Evolutionary conservation across 2,113 vertebrate species (phyloP).

Genomic region (Regulus satrapa): DNA sequence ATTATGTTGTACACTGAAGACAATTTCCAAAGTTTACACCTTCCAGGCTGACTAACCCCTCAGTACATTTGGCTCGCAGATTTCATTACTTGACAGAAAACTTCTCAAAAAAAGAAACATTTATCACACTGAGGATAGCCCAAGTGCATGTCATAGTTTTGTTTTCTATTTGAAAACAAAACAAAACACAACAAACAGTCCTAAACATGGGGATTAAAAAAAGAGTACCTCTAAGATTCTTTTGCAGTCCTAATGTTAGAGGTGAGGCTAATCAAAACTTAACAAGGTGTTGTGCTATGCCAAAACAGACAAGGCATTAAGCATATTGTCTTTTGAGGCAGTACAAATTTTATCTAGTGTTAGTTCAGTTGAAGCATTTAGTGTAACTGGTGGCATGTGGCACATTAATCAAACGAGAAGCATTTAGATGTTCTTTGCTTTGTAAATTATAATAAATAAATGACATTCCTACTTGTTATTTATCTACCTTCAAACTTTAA

Average conservation of each 20-base stretch:
- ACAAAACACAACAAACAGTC: neutral
- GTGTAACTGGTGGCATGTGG: neutral
- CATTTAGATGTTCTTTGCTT: conserved; percentile 26
- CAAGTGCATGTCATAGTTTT: neutral
- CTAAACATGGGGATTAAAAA: fast-evolving
- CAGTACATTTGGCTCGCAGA: neutral
- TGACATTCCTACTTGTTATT: conserved; percentile 33
- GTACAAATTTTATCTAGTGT: neutral
- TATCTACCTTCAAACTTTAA: conserved; percentile 63
- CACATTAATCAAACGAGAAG: conserved; percentile 24
- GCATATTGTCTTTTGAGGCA: neutral
- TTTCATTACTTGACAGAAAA: neutral
- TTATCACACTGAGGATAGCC: neutral
- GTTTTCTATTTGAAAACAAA: neutral
- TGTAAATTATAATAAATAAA: conserved; percentile 61
- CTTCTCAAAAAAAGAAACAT: neutral
- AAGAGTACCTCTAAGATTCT: neutral
- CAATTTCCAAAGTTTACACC: neutral
- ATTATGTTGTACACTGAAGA: neutral
- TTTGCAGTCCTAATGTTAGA: neutral
- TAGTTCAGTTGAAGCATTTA: neutral
- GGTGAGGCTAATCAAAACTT: neutral
- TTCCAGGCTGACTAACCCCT: neutral
- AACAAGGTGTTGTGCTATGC: neutral
- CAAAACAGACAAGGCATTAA: neutral